These are phyloP conservation scores for Diarsia dahlii DNA, from an alignment of 2,888 invertebrate genomes.

Conservation along the genomic window DNA sequence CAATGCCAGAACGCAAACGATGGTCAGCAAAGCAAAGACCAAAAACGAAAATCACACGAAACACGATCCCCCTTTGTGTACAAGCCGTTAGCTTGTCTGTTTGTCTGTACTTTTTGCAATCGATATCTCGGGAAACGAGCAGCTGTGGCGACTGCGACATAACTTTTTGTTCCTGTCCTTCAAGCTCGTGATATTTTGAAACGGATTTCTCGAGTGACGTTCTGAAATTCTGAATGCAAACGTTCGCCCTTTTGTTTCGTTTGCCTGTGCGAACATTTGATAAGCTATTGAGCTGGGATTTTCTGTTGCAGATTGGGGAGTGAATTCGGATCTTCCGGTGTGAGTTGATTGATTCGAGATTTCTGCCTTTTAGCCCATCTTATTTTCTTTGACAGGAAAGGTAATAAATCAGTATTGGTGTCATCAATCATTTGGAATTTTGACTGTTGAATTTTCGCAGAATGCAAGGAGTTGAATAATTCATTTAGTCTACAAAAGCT, in stretches of 20 bases:
- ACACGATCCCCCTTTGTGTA: conserved; percentile 71
- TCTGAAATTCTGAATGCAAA: conserved; percentile 46
- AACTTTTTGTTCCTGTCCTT: conserved; percentile 72
- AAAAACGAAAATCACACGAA: conserved; percentile 60
- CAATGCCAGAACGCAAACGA: conserved; percentile 54
- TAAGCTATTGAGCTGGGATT: conserved; percentile 34
- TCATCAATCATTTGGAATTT: conserved; percentile 3
- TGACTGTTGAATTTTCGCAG: not conserved
- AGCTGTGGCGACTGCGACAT: conserved; percentile 78
- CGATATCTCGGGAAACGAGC: conserved; percentile 86
- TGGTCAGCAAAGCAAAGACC: conserved; percentile 43
- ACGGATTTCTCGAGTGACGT: conserved; percentile 62
- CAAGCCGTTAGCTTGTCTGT: conserved; percentile 78
- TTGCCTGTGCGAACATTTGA: conserved; percentile 33
- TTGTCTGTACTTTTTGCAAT: conserved; percentile 84
- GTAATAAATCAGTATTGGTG: conserved; percentile 8
- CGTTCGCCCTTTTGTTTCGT: conserved; percentile 32
- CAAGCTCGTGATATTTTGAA: conserved; percentile 72
- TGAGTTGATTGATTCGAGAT: conserved; percentile 26
- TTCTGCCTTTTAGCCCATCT: not conserved
- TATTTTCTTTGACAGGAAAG: conserved; percentile 13
- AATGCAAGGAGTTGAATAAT: not conserved
- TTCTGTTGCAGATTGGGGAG: not conserved
- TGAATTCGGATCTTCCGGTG: not conserved
- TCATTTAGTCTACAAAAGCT: not conserved